A percentile compares a stretch with the other conserved stretches of the same genome.
Evolutionary conservation across 2,113 vertebrate species (phyloP).

Genomic region (Peromyscus polionotus): DNA sequence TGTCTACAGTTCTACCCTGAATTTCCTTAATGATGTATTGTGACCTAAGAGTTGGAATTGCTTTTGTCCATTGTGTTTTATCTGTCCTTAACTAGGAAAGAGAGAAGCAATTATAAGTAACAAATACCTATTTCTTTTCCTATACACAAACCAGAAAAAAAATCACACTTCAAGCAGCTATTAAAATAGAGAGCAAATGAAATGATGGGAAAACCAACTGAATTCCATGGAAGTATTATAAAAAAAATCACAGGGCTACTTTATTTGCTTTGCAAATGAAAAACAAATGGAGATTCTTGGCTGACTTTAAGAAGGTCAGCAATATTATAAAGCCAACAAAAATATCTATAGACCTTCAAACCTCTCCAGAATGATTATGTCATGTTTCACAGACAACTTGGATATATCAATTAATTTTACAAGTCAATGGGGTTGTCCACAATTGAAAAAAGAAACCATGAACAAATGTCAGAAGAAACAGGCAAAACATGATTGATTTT

Average conservation of each 20-base stretch:
- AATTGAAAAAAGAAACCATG: constrained; percentile 41
- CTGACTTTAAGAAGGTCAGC: constrained; percentile 64
- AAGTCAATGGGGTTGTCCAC: constrained; percentile 32
- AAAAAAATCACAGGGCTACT: constrained; percentile 50
- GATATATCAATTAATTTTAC: constrained; percentile 66
- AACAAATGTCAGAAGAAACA: constrained; percentile 43
- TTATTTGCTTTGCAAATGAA: constrained; percentile 71
- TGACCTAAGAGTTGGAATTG: background rate
- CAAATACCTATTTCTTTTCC: background rate
- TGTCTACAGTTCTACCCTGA: background rate
- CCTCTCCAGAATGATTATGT: background rate
- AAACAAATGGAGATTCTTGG: constrained; percentile 65
- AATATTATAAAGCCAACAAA: constrained; percentile 11
- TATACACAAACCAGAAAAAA: background rate
- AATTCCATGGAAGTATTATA: background rate
- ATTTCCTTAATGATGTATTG: background rate
- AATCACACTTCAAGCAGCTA: background rate
- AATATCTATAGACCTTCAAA: constrained; percentile 12
- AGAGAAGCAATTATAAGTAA: background rate
- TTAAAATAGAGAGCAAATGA: background rate
- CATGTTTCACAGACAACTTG: constrained; percentile 44
- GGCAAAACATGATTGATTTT: constrained; percentile 62
- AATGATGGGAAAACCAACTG: constrained; percentile 26
- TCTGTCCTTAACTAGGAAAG: background rate
- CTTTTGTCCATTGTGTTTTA: background rate